Evolutionary conservation across 2,797 vertebrate genomes (phyloP).

Genomic region (Eutrigla gurnardus): DNA sequence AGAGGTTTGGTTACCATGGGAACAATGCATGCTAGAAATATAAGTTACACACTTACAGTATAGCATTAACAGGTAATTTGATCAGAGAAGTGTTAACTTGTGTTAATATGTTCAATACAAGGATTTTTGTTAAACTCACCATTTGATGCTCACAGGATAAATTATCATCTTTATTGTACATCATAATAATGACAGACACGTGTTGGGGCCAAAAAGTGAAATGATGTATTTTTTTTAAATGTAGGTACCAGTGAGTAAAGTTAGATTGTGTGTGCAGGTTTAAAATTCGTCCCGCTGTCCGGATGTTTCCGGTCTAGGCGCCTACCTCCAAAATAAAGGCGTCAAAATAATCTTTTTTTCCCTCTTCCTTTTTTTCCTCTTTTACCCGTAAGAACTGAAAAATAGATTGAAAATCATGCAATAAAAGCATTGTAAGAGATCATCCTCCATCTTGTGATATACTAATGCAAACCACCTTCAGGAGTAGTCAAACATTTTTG

Average conservation of each 20-base stretch:
- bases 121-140: not conserved
- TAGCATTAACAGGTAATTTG: not conserved
- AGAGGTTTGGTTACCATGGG: constrained; percentile 32
- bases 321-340: constrained; percentile 61
- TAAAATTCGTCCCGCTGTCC: not conserved
- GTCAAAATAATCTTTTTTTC: not conserved
- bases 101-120: not conserved
- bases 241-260: constrained; percentile 12
- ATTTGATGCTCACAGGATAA: not conserved
- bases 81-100: not conserved
- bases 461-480: not conserved
- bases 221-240: not conserved
- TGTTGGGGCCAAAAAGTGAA: not conserved
- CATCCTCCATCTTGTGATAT: not conserved
- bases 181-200: not conserved
- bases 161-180: not conserved
- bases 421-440: accelerated
- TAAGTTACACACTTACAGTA: not conserved
- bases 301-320: constrained; percentile 26
- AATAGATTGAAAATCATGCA: not conserved
- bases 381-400: not conserved
- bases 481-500: not conserved
- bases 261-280: not conserved
- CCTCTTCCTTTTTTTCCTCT: too few relatives aligned
- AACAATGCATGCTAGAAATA: constrained; percentile 6